These are phyloP conservation scores for Schizaphis graminum DNA, from an alignment of 2,888 invertebrate genomes.

Conservation along the genomic window DNA sequence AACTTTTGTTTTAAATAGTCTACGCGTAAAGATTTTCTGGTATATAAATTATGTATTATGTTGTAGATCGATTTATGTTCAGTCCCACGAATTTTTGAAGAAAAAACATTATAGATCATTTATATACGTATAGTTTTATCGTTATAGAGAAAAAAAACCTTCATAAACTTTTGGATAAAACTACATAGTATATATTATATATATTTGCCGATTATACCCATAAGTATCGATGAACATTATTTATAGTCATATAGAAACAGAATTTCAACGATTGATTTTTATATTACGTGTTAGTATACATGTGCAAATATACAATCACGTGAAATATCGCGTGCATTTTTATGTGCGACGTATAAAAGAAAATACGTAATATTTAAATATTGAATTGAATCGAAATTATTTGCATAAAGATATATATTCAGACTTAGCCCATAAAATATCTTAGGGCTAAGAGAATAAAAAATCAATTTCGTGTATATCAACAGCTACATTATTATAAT, in stretches of 20 bases:
- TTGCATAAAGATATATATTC: constrained; percentile 17
- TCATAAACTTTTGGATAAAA: constrained; percentile 26
- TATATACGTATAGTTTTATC: background rate
- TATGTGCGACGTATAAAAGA: background rate
- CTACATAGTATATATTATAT: background rate
- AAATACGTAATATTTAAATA: constrained; percentile 8
- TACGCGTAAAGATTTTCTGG: background rate
- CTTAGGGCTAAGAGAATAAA: background rate
- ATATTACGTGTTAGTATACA: constrained; percentile 49
- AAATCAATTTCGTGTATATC: background rate
- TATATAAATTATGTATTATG: constrained; percentile 1
- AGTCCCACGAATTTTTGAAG: background rate
- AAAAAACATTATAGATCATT: background rate
- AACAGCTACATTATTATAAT: background rate
- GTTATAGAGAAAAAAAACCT: background rate
- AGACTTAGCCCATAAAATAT: background rate
- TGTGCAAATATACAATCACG: constrained; percentile 16
- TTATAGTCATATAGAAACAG: constrained; percentile 3
- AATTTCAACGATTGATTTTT: constrained; percentile 45
- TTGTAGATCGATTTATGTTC: background rate
- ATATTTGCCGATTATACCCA: constrained; percentile 13
- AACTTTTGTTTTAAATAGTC: background rate
- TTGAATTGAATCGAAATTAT: constrained; percentile 9
- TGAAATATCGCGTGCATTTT: constrained; percentile 23
- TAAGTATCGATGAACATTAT: constrained; percentile 7